Evolutionary conservation across 1,140 invertebrate genomes (phyloP), one percentile per base, ranked within the genome.

Genomic region (Panagrolaimus sp.): DNA sequence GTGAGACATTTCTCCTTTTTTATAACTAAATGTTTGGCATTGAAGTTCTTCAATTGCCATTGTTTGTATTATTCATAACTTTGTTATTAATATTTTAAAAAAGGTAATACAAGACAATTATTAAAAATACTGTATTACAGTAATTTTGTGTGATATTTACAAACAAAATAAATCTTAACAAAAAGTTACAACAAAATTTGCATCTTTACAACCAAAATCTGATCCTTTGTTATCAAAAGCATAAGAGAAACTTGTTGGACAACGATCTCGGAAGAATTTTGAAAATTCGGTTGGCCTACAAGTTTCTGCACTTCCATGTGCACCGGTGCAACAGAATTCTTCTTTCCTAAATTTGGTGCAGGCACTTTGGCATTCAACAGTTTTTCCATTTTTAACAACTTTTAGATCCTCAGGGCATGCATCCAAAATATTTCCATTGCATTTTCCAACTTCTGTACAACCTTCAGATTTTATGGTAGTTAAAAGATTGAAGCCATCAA

Each of bases 281-380:
- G 55, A n/a, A 12, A 12, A 62, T 12, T 62, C 5, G 10, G 55
- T 17, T 7, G 55, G 55, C 17, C 0, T 7, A 28, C 55, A 62
- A 62, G n/a, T 62, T 62, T 62, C 55, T 2, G 17, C 84, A 72
- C 69, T 83, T 76, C 73, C 71, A 58, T 83, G 76, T 12, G 76
- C 75, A 5, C 79, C 80, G 10, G 79, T 72, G 66, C 85, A 86
- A 73, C 85, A 86, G 65, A 86, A 86, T 45, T 84, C 64, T 63
- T 84, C 84, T 10, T 80, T 81, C 44, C 84, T 76, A 69, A 84
- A 85, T 10, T 78, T 79, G 21, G 79, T 58, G 73, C 85, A 86
- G 6, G 85, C 85, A 52, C 84, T 84, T 67, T 84, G 84, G 70
- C 86, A 86, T 44, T 76, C 85, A 43, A 86, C 82, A n/a, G 80